Evolutionary conservation across 1,140 invertebrate genomes (phyloP), one percentile per base, ranked within the genome.

Genomic region (Apocrypta bakeri): DNA sequence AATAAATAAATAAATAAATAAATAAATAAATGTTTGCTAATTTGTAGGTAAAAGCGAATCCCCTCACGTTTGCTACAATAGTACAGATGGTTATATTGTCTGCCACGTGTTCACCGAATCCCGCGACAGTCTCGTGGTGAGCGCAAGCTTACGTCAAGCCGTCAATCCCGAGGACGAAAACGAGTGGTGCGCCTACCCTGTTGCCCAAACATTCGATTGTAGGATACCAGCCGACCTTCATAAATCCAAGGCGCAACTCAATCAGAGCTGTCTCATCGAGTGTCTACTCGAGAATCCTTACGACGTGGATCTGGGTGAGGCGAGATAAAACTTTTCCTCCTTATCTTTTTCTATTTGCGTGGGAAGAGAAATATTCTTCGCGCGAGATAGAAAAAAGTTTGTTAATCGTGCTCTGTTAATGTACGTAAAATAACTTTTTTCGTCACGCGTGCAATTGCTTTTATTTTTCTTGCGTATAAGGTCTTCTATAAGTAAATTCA

Each of bases 261-360:
- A 92, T 82, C 89, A 92, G 74, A 90, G 84, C 31, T 94, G 94
- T 83, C 91, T 91, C 4, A 93, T 96, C 63, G 92, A 95, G 80
- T 96, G 96, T 84, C 93, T 94, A 84, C 92, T 96, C 11, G 89
- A 94, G 12, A 92, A 96, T 89, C 94, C 95, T 0, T 96, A 83
- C 69, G 68, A 66, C 31, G 25, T 3, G 12, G 74, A 63, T 29
- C 9, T 29, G 1, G 74, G 81, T 82, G 31, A 66, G 61, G 17
- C 37, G n/a, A 37, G 48, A 56, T 6, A 56, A 48, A 17, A n/a
- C n/a, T n/a, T n/a, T 37, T 9, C 33, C 17, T 56, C n/a, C 27
- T 66, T 69, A 33, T 69, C 0, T 29, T 33, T 69, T 69, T 69
- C 68, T 0, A 12, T 27, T 66, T 27, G 12, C 63, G 24, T 25